Evolutionary conservation across 2,113 vertebrate species (phyloP).

Genomic region (Lepisosteus osseus): DNA sequence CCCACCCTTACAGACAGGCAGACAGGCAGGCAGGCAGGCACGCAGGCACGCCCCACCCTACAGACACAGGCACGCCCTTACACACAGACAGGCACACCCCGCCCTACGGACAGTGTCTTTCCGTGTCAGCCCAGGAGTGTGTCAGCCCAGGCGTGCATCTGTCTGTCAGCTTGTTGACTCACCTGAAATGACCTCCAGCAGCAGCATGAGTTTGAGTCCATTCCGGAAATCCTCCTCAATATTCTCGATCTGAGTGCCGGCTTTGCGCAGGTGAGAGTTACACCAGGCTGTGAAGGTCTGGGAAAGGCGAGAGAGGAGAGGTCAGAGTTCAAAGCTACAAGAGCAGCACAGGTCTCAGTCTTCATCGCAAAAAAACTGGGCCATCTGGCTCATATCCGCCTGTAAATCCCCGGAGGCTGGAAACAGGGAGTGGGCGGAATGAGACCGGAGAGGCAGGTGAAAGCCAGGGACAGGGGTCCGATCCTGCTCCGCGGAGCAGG

Average conservation of each 20-base stretch:
- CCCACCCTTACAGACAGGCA: not conserved
- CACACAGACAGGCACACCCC: slow-evolving; percentile 73
- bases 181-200: slow-evolving; percentile 68
- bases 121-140: slow-evolving; percentile 23
- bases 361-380: too few species aligned
- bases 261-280: slow-evolving; percentile 65
- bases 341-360: too few species aligned
- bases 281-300: slow-evolving; percentile 73
- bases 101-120: slow-evolving; percentile 90
- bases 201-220: slow-evolving; percentile 64
- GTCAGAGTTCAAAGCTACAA: too few species aligned
- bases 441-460: too few species aligned
- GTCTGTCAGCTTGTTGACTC: slow-evolving; percentile 72
- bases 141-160: slow-evolving; percentile 80
- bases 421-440: too few species aligned
- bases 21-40: not conserved
- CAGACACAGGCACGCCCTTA: not conserved
- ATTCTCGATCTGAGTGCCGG: slow-evolving; percentile 63
- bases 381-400: too few species aligned
- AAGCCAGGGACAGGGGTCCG: too few species aligned
- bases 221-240: slow-evolving; percentile 67
- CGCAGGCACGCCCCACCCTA: slow-evolving; percentile 6
- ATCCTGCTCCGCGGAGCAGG: too few species aligned
- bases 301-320: not conserved
- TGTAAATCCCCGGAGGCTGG: too few species aligned